phyloP scores from a whole-genome alignment of 2,797 vertebrate species.

The Carcharodon carcharias region DNA sequence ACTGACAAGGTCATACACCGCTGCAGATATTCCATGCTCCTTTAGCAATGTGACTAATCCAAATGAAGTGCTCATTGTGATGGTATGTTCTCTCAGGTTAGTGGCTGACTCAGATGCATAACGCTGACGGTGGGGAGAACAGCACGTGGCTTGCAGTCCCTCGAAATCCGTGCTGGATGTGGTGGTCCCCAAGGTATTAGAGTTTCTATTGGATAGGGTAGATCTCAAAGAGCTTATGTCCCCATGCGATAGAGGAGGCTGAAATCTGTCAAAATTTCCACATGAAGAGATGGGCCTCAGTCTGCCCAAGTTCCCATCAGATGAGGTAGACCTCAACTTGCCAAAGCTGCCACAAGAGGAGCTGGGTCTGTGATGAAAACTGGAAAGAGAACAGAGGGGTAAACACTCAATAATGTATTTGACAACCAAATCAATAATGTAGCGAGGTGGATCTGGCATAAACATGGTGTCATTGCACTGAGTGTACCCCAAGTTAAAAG shows the following conservation, averaged over 20 bases:
- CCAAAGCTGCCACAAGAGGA: slow-evolving; percentile 68
- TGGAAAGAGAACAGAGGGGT: slow-evolving; percentile 45
- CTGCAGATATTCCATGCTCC: slow-evolving; percentile 63
- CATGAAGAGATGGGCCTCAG: background rate
- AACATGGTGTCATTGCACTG: background rate
- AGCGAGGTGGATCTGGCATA: background rate
- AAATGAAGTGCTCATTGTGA: slow-evolving; percentile 43
- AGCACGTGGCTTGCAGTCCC: slow-evolving; percentile 53
- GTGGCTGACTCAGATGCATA: background rate
- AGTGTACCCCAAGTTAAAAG: background rate
- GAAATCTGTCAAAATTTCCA: background rate
- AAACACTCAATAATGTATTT: background rate
- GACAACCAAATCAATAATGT: background rate
- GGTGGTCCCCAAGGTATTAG: slow-evolving; percentile 27
- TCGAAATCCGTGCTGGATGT: slow-evolving; percentile 67
- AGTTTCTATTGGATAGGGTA: background rate
- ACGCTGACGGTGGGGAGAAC: slow-evolving; percentile 40
- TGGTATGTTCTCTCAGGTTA: slow-evolving; percentile 38
- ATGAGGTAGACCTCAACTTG: slow-evolving; percentile 44
- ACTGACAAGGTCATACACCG: slow-evolving; percentile 38
- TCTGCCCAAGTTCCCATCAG: background rate
- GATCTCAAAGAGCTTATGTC: background rate
- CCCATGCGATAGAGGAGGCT: background rate
- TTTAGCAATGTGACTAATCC: slow-evolving; percentile 66
- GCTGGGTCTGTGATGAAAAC: slow-evolving; percentile 58